phyloP scores from a whole-genome alignment of 2,888 invertebrate species.

The Chalcosyrphus nemorum region DNA sequence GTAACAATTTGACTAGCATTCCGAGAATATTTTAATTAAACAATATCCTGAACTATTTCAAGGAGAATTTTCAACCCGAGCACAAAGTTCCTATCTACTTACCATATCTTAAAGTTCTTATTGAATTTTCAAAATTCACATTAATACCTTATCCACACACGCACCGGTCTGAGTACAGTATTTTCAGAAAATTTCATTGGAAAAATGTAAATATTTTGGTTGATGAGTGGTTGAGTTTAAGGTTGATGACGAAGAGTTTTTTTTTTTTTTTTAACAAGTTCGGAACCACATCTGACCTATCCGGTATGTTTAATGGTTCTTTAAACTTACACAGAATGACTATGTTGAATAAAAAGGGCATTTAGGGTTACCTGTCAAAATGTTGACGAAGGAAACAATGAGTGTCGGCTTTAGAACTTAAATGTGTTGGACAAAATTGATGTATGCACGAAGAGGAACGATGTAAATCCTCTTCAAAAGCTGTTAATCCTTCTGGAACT shows the following conservation, averaged over 20 bases:
- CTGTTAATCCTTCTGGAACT: background rate
- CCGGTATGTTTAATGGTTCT: background rate
- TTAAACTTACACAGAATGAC: background rate
- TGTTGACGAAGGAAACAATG: background rate
- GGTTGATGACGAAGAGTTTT: too few species aligned
- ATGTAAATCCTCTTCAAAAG: conserved; percentile 4
- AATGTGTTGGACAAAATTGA: background rate
- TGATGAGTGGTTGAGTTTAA: background rate
- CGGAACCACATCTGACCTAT: background rate
- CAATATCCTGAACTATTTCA: too few species aligned
- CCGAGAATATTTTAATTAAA: too few species aligned
- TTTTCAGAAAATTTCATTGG: background rate
- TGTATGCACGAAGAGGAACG: background rate
- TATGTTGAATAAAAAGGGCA: background rate
- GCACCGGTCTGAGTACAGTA: too few species aligned
- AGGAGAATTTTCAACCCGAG: too few species aligned
- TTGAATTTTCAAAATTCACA: too few species aligned
- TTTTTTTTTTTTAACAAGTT: too few species aligned
- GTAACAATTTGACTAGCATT: too few species aligned
- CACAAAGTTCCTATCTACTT: too few species aligned
- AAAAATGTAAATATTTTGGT: background rate
- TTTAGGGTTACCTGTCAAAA: conserved; percentile 11
- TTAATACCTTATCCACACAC: too few species aligned
- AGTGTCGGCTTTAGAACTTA: background rate
- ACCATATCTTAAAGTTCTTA: too few species aligned